Evolutionary conservation across 2,888 invertebrate species (phyloP), one percentile per base, ranked within the genome.

Genomic region (Diaprepes abbreviatus): DNA sequence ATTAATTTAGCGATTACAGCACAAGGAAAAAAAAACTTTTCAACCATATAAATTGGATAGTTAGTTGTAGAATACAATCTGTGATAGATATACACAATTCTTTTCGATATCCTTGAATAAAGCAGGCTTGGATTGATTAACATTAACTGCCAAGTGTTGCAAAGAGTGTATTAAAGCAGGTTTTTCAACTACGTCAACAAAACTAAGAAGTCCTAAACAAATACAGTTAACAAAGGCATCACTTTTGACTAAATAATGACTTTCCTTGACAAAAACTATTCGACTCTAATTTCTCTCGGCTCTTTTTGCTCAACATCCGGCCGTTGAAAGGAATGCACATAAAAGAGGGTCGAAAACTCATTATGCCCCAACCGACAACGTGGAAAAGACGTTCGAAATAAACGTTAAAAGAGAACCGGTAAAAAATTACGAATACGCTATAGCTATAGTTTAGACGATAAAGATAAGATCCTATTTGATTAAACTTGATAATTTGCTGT

Each of bases 301-400:
- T 28, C 48, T 21, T 21, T 45, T 45, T 45, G 12, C 24, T 12
- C 28, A 28, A 12, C 14, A 48, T 28, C 28, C 24, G 28, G 48
- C 14, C 24, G 24, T 48, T 48, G 48, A 24, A 48, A 48, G 48
- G 48, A 48, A 48, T 48, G 48, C 28, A 12, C 48, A 48, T 28
- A 28, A 48, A 48, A 48, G 28, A 28, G 48, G 48, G 48, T 28
- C 28, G 24, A 48, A 48, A 48, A 48, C 48, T 48, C 48, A 12
- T 48, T 28, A 48, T 12, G 28, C 43, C 7, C n/a, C 21, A 10
- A 45, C 48, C 48, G 48, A 48, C 24, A 48, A 48, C 48, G 28
- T 48, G 48, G 48, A 48, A 28, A 28, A 48, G 48, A 48, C 24
- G 28, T 7, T 48, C 48, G 28, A 48, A 48, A 48, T 28, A 28